Evolutionary conservation across 2,888 invertebrate genomes (phyloP).

Genomic region (Diploptera punctata): DNA sequence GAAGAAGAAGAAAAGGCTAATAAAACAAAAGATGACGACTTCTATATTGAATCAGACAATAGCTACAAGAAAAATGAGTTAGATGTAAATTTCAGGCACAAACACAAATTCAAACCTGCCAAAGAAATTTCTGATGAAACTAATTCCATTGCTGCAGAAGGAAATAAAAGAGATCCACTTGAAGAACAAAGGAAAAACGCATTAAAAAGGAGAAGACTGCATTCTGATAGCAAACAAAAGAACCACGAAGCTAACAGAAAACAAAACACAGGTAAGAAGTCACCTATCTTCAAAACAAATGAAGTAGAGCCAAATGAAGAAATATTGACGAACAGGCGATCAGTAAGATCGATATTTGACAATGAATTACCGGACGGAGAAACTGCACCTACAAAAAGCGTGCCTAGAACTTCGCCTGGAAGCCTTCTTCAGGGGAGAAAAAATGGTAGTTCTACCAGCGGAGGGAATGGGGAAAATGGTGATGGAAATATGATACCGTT

Average conservation of each 20-base stretch:
- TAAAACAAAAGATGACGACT: slow-evolving; percentile 20
- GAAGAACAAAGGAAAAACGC: not conserved
- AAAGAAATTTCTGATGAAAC: not conserved
- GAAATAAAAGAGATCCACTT: not conserved
- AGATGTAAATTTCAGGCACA: not conserved
- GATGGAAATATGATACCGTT: slow-evolving; percentile 27
- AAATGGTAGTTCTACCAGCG: not conserved
- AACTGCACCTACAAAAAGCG: not conserved
- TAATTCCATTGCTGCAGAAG: not conserved
- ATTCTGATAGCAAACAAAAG: not conserved
- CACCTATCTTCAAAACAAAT: not conserved
- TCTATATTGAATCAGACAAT: slow-evolving; percentile 18
- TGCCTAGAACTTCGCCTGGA: slow-evolving; percentile 27
- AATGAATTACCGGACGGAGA: slow-evolving; percentile 42
- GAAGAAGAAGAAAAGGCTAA: not conserved
- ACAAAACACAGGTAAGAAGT: not conserved
- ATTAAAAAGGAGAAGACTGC: not conserved
- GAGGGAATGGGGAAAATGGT: not conserved
- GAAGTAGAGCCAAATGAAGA: not conserved
- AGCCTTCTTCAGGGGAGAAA: slow-evolving; percentile 16
- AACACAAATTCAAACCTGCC: not conserved
- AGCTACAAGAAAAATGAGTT: not conserved
- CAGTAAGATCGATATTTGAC: slow-evolving; percentile 40
- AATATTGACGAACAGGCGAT: not conserved
- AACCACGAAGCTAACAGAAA: not conserved